Evolutionary conservation across 2,113 vertebrate species (phyloP).

Genomic region (Oryzias melastigma): DNA sequence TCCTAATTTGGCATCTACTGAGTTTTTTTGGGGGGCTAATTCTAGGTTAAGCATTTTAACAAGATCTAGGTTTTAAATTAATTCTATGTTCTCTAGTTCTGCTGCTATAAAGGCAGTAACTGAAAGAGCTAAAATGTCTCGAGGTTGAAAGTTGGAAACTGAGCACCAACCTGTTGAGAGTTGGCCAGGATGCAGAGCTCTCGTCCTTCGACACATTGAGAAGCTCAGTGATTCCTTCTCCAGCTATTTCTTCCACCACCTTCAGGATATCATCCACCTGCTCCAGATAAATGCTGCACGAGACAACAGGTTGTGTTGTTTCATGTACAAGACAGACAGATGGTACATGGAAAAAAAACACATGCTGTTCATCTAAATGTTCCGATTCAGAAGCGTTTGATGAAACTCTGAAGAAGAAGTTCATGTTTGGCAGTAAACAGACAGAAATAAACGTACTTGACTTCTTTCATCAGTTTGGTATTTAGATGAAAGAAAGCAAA

Average conservation of each 20-base stretch:
- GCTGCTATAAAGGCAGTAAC: no score
- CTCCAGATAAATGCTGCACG: conserved; percentile 86
- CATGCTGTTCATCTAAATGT: neutral
- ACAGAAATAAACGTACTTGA: no score
- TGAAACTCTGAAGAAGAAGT: no score
- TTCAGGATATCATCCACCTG: conserved; percentile 86
- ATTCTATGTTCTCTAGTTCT: neutral
- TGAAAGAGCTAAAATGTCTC: neutral
- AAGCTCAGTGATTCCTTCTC: conserved; percentile 84
- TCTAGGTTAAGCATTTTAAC: no score
- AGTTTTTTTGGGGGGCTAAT: no score
- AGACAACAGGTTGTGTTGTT: no score
- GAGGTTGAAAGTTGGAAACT: neutral
- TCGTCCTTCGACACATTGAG: conserved; percentile 83
- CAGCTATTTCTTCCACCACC: conserved; percentile 90
- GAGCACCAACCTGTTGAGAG: conserved; percentile 84
- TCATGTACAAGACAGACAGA: no score
- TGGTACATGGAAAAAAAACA: neutral
- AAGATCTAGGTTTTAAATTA: no score
- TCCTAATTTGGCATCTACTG: no score
- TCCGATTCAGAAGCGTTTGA: neutral
- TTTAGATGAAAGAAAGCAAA: no score
- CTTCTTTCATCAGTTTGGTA: no score
- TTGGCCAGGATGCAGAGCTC: conserved; percentile 86
- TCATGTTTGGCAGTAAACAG: no score